Evolutionary conservation across 2,797 vertebrate species (phyloP), one percentile per base, ranked within the genome.

Genomic region (Poeciliopsis paucimaculata): DNA sequence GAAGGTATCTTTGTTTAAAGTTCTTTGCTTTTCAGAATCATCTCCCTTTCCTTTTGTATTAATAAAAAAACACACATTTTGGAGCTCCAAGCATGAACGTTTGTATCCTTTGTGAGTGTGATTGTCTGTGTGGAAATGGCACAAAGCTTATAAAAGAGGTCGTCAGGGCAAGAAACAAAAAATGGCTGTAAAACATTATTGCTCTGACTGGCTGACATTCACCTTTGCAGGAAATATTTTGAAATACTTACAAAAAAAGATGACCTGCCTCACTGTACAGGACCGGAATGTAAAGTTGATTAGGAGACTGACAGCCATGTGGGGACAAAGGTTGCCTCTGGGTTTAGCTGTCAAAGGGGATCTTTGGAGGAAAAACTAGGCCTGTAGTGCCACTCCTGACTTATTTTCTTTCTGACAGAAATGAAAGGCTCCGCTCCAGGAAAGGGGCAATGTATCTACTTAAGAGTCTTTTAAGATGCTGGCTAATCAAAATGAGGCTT

Each of bases 311-410:
- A 51, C 36, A 51, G 49, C 34, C 53, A 55, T 28, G 70, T 4
- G 26, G 5, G 31, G 34, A 60, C 64, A 43, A 41, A 57, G 26
- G 78, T 60, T 76, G 85, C 83, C 79, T 87, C 79, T 81, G 79
- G 82, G 76, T 82, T 77, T 78, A 89, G 77, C 83, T 90, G 86
- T 88, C 86, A 86, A 74, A 82, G 26, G 15, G 31, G 46, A 88
- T 87, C 77, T 75, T 86, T 84, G 62, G 79, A 82, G 75, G 86
- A 75, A 86, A 87, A 5, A 57, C 64, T 81, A 9, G 28, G 66
- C 72, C 79, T 85, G 79, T 87, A 82, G 68, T 82, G 76, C 43
- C 26, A 31, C 47, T 81, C 47, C 45, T 73, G 39, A 73, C 85
- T 82, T 49, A 64, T 77, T 39, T 80, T 34, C 57, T 81, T 55